Evolutionary conservation across 2,113 vertebrate species (phyloP), one percentile per base, ranked within the genome.

Genomic region (Grammomys surdaster): DNA sequence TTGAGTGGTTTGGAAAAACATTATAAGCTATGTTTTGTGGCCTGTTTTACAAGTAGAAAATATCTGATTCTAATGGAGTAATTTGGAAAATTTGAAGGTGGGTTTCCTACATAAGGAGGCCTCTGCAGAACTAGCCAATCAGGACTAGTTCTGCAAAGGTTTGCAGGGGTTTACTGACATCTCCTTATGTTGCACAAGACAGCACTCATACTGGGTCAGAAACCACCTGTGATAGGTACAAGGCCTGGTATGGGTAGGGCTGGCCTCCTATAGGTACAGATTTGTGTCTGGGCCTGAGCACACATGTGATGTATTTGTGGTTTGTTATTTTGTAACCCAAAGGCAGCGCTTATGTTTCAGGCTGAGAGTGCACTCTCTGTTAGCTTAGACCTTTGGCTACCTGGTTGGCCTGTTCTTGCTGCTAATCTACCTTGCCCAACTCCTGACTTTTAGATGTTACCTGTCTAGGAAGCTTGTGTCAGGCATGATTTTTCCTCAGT

Each of bases 31-130:
- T 96, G 24, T 69, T 96, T 94, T 96, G 93, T 82, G 93, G 94
- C 69, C 7, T 14, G 63, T 94, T 96, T 95, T 98, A 97, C 88
- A 96, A 95, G 96, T 97, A 94, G 98, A 97, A 97, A 98, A 96
- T 88, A 70, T 70, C 88, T 0, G 73, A 86, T 96, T 95, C 94
- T 24, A 11, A 26, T 22, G 65, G 91, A 86, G 72, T 51, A 65
- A 19, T 91, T 46, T 89, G 88, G 77, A 84, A 90, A 89, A 17
- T 10, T 4, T 48, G 16, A 24, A 28, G 4, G 86, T n/a, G n/a
- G 67, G 72, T 92, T 97, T 93, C 33, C 90, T 76, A 36, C 33
- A 58, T 16, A 84, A 84, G 81, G 73, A 96, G 88, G 75, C 76
- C 60, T 84, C 67, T 73, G 88, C 51, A 65, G 22, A 73, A 33